phyloP scores from a whole-genome alignment of 2,888 invertebrate species.

The Chrysina gloriosa region DNA sequence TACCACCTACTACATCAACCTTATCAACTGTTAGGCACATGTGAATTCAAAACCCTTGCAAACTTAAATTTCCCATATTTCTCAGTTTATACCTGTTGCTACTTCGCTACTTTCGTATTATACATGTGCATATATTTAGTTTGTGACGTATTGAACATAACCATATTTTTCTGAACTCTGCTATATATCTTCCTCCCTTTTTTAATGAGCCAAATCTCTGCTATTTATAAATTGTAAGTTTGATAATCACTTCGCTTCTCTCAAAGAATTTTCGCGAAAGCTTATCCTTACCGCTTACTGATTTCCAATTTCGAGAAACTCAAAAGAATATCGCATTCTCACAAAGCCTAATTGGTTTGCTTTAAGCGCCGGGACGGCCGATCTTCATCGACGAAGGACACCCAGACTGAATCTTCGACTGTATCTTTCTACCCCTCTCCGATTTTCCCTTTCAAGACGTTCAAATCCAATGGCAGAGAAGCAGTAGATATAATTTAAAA shows the following conservation, averaged over 20 bases:
- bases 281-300: neutral
- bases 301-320: slow-evolving; percentile 7
- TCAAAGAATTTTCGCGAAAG: neutral
- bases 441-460: slow-evolving; percentile 31
- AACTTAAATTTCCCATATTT: too few relatives aligned
- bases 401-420: too few relatives aligned
- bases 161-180: too few relatives aligned
- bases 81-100: too few relatives aligned
- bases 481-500: slow-evolving; percentile 43
- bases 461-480: slow-evolving; percentile 25
- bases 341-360: slow-evolving; percentile 40
- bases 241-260: neutral
- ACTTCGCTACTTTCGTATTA: too few relatives aligned
- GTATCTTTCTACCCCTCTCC: neutral
- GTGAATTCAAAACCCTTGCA: too few relatives aligned
- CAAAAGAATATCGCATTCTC: slow-evolving; percentile 25
- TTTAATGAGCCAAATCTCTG: too few relatives aligned
- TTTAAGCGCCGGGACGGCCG: slow-evolving; percentile 23
- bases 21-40: too few relatives aligned
- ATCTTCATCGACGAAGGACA: neutral
- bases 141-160: too few relatives aligned
- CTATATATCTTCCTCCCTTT: too few relatives aligned
- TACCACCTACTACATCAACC: too few relatives aligned
- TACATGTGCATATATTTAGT: too few relatives aligned
- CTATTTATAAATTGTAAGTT: neutral